Conservation (phyloP, 2,888 invertebrate species). For the Spisula subtruncata region DNA sequence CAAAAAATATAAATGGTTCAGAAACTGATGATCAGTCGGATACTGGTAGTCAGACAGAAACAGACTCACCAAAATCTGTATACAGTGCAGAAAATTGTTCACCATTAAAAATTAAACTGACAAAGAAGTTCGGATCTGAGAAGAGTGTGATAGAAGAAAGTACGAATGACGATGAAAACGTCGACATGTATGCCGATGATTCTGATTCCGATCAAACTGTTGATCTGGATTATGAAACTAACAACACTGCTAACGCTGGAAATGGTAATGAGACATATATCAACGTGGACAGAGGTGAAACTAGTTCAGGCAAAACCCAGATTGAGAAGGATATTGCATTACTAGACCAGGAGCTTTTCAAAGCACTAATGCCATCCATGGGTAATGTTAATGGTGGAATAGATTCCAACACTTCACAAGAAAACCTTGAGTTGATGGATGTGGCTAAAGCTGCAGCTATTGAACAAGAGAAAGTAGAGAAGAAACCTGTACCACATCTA, state of each 20-base stretch:
- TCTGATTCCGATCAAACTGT: slow-evolving; percentile 65
- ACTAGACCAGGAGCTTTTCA: slow-evolving; percentile 65
- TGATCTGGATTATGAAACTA: slow-evolving; percentile 57
- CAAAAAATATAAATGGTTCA: slow-evolving; percentile 43
- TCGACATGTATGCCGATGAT: slow-evolving; percentile 21
- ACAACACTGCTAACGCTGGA: neutral
- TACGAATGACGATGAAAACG: slow-evolving; percentile 11
- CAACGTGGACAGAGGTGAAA: neutral
- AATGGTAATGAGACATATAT: neutral
- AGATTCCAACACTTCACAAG: neutral
- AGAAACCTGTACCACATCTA: slow-evolving; percentile 56
- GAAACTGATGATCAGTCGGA: slow-evolving; percentile 52
- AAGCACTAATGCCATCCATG: slow-evolving; percentile 52
- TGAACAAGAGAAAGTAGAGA: neutral
- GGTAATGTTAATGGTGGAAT: neutral
- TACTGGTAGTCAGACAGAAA: slow-evolving; percentile 43
- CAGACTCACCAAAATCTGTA: slow-evolving; percentile 35
- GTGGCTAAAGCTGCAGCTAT: neutral
- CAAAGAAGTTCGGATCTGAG: slow-evolving; percentile 38
- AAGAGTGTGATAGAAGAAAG: slow-evolving; percentile 33
- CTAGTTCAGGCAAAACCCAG: neutral
- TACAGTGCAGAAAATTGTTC: slow-evolving; percentile 57
- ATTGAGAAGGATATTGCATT: slow-evolving; percentile 52
- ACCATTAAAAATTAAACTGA: slow-evolving; percentile 56
- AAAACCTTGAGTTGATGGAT: slow-evolving; percentile 28